phyloP scores from a whole-genome alignment of 2,888 invertebrate species.

The Melieria omissa region DNA sequence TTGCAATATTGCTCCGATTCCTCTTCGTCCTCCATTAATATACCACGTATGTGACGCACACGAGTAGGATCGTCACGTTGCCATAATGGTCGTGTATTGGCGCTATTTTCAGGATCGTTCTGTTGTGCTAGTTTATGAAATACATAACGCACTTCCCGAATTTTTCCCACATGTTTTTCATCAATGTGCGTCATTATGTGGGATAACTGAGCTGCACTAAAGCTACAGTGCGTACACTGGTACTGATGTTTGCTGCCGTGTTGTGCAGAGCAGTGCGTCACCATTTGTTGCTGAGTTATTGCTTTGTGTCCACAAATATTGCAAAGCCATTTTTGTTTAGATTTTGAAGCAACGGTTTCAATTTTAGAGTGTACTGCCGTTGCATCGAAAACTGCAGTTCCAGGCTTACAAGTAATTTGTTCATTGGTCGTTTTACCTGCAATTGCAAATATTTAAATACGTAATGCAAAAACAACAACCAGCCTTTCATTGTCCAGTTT shows the following conservation, averaged over 20 bases:
- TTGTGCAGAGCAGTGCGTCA: constrained; percentile 47
- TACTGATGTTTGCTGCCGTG: constrained; percentile 78
- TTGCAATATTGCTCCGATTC: constrained; percentile 45
- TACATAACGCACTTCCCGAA: constrained; percentile 48
- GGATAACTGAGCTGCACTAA: constrained; percentile 69
- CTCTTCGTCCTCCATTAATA: constrained; percentile 70
- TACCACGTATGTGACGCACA: constrained; percentile 72
- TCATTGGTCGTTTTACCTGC: constrained; percentile 43
- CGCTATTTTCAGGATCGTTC: constrained; percentile 41
- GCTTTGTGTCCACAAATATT: constrained; percentile 51
- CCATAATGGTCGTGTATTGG: constrained; percentile 69
- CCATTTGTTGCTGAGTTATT: constrained; percentile 49
- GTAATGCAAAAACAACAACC: too few species aligned
- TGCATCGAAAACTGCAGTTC: constrained; percentile 6
- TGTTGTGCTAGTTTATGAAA: constrained; percentile 46
- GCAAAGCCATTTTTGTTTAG: constrained; percentile 56
- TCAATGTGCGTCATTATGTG: constrained; percentile 73
- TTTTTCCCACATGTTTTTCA: constrained; percentile 69
- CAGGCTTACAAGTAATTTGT: constrained; percentile 6
- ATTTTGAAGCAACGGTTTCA: constrained; percentile 37
- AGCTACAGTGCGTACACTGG: constrained; percentile 77
- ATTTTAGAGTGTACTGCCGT: not conserved
- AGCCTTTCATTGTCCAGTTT: too few species aligned
- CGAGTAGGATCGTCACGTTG: constrained; percentile 69
- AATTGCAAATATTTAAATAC: not conserved